Evolutionary conservation across 2,113 vertebrate species (phyloP).

Genomic region (Entomyzon cyanotis): DNA sequence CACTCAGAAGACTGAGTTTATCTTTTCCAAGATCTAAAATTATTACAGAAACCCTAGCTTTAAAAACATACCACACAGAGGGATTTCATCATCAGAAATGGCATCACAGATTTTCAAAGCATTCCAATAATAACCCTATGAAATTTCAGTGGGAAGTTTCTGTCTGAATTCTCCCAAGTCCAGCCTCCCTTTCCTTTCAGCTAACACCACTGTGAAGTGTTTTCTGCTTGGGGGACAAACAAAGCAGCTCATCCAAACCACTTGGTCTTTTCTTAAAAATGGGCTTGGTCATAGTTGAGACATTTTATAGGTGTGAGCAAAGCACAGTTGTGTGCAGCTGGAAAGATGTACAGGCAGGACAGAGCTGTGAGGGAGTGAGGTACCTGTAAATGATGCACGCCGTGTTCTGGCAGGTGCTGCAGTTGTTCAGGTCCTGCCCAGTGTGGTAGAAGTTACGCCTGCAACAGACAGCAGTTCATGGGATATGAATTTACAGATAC

Average conservation of each 20-base stretch:
- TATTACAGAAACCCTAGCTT: background rate
- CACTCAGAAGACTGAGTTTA: background rate
- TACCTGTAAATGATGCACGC: conserved; percentile 99
- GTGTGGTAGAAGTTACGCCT: conserved; percentile 96
- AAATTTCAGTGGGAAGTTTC: background rate
- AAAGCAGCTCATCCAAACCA: background rate
- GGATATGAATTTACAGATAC: background rate
- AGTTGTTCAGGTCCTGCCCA: conserved; percentile 98
- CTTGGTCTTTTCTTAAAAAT: background rate
- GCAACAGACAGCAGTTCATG: conserved; percentile 65
- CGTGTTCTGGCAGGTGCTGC: conserved; percentile 94
- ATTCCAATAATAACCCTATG: background rate
- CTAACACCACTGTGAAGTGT: background rate
- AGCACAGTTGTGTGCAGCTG: rapidly evolving
- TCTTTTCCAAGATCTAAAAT: background rate
- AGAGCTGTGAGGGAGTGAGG: conserved; percentile 14
- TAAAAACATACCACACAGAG: background rate
- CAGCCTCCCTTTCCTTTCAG: background rate
- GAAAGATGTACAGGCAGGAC: background rate
- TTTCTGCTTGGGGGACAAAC: background rate
- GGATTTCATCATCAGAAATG: background rate
- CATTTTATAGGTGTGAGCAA: background rate
- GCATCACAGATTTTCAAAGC: background rate
- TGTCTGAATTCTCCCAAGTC: background rate
- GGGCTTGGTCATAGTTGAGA: background rate